phyloP scores from a whole-genome alignment of 2,113 vertebrate genomes.

The Pelecanoides urinatrix region DNA sequence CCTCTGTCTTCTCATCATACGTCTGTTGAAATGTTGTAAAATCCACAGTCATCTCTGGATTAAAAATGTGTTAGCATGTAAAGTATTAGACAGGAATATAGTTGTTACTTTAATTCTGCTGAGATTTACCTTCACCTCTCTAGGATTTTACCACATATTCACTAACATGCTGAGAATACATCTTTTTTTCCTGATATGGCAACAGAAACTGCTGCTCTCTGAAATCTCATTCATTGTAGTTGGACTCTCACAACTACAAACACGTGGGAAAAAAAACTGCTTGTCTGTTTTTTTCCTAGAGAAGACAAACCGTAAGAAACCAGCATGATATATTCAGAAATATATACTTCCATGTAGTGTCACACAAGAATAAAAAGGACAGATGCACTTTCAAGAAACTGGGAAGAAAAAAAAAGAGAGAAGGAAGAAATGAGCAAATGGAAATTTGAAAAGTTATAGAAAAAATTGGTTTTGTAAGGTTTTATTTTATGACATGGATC shows the following conservation, averaged over 20 bases:
- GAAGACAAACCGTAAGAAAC: background rate
- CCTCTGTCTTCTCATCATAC: background rate
- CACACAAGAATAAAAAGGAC: background rate
- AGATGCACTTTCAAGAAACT: background rate
- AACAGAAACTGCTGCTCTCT: background rate
- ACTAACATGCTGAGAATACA: constrained; percentile 18
- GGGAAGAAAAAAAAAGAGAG: background rate
- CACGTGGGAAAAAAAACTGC: background rate
- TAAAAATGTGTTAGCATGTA: background rate
- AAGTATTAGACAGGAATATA: background rate
- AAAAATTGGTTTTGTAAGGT: background rate
- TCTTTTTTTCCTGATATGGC: background rate
- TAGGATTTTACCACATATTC: background rate
- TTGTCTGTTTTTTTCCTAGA: background rate
- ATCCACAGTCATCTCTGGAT: background rate
- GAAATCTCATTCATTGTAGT: background rate
- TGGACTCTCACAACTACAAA: background rate
- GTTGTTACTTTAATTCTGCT: background rate
- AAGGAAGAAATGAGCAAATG: background rate
- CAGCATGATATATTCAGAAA: background rate
- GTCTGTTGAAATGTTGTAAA: background rate
- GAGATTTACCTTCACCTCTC: background rate
- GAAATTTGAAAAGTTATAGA: background rate
- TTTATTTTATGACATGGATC: background rate
- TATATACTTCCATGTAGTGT: background rate